Evolutionary conservation across 2,888 invertebrate genomes (phyloP), one percentile per base, ranked within the genome.

Genomic region (Polydesmus complanatus): DNA sequence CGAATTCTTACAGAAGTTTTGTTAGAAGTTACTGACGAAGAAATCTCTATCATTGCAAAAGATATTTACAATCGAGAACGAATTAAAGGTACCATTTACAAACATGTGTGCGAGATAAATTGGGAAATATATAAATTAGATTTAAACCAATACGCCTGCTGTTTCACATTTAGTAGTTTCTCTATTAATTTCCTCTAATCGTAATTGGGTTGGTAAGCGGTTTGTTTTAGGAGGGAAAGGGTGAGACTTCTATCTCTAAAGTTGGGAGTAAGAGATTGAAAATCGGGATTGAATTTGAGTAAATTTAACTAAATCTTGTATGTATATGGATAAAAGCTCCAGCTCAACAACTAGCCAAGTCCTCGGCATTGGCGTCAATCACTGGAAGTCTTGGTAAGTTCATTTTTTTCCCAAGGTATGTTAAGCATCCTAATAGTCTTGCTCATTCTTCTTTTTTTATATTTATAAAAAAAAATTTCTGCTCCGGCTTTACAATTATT

Each of bases 321-420:
- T 65, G 63, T 66, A 37, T 37, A 64, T 66, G 63, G 64, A 60
- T 61, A 63, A 79, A 74, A 81, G 80, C 80, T 81, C 83, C 84
- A 77, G 83, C 83, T 81, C 83, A 83, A 81, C 74, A 74, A 71
- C 72, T 75, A 66, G 73, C 73, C 73, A 85, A 86, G 83, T 85
- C 85, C 78, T 82, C 83, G 78, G 88, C 88, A 79, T 84, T 89
- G 80, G 86, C 90, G 78, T 86, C 90, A 81, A 83, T 92, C 80
- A 86, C 88, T 75, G 84, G 85, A 72, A 85, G 85, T 75, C 84
- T 93, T 74, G 92, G 92, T 93, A 82, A 93, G 92, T 90, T 62
- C 60, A 53, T 8, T 37, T 37, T 37, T 37, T 54, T 37, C 52
- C 5, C 37, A 8, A 37, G 37, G 37, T 37, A 37, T 37, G 37